Conservation (phyloP, 2,113 vertebrate species). For the Saguinus midas region DNA sequence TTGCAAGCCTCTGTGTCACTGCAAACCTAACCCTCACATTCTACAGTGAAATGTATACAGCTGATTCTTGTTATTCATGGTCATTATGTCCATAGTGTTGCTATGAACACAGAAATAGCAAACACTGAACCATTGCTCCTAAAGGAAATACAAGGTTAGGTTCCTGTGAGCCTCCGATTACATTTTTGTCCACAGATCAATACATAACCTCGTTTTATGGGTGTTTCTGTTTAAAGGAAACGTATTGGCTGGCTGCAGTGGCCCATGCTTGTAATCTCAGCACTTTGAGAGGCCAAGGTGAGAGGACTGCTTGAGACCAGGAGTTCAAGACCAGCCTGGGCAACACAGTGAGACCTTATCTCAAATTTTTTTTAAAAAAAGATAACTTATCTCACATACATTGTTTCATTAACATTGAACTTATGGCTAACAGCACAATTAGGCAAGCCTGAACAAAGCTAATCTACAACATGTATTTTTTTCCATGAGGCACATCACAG, state of each 20-base stretch:
- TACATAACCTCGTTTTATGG: not conserved
- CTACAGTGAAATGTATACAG: not conserved
- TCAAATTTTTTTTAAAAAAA: not conserved
- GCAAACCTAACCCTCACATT: not conserved
- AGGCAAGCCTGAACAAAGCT: not conserved
- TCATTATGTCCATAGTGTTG: not conserved
- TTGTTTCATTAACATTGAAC: not conserved
- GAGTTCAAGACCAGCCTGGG: too few species aligned
- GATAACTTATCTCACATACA: not conserved
- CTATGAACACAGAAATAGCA: not conserved
- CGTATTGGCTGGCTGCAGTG: too few species aligned
- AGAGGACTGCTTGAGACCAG: too few species aligned
- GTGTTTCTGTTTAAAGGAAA: not conserved
- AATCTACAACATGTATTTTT: not conserved
- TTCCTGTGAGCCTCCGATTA: not conserved
- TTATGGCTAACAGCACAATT: not conserved
- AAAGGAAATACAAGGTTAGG: not conserved
- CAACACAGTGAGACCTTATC: too few species aligned
- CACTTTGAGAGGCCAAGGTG: too few species aligned
- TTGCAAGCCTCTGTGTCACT: not conserved
- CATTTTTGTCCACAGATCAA: not conserved
- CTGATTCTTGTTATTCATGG: not conserved
- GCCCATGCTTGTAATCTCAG: too few species aligned
- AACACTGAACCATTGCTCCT: not conserved
- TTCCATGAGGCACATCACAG: not conserved